Conservation (phyloP, 2,113 vertebrate genomes). For the Oxyura jamaicensis region DNA sequence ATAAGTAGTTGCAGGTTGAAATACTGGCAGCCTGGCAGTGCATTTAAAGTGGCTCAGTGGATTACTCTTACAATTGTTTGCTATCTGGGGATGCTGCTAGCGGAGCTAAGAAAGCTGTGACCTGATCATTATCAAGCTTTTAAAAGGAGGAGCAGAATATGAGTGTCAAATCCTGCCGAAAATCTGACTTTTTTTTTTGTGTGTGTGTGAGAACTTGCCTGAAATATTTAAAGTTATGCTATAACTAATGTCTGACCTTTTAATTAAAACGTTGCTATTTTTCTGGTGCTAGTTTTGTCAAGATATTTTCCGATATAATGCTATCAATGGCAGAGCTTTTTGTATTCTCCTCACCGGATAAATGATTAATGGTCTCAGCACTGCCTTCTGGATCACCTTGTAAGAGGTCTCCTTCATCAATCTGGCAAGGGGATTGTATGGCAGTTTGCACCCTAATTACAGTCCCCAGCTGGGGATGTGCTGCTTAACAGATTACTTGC, state of each 20-base stretch:
- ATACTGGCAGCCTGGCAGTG: constrained; percentile 1
- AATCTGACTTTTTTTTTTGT: background rate
- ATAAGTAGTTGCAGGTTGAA: constrained; percentile 2
- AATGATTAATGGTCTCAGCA: constrained; percentile 54
- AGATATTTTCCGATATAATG: background rate
- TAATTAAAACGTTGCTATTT: constrained; percentile 8
- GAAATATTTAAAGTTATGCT: background rate
- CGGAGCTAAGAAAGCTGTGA: constrained; percentile 15
- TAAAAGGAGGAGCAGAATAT: background rate
- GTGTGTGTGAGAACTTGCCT: background rate
- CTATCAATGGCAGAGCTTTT: constrained; percentile 40
- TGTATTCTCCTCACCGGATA: constrained; percentile 37
- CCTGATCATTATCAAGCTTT: background rate
- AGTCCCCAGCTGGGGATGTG: constrained; percentile 62
- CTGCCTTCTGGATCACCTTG: constrained; percentile 68
- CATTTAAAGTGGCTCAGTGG: constrained; percentile 19
- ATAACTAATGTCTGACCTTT: background rate
- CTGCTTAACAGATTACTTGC: constrained; percentile 61
- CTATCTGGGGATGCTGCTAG: constrained; percentile 32
- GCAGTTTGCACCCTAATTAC: constrained; percentile 70
- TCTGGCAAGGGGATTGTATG: constrained; percentile 60
- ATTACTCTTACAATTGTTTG: constrained; percentile 25
- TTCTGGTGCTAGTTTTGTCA: constrained; percentile 5
- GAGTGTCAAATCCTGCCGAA: background rate
- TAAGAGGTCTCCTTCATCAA: constrained; percentile 65